A percentile compares a stretch with the other conserved stretches of the same genome.
phyloP scores from a whole-genome alignment of 2,113 vertebrate genomes.

The Urocolius indicus region DNA sequence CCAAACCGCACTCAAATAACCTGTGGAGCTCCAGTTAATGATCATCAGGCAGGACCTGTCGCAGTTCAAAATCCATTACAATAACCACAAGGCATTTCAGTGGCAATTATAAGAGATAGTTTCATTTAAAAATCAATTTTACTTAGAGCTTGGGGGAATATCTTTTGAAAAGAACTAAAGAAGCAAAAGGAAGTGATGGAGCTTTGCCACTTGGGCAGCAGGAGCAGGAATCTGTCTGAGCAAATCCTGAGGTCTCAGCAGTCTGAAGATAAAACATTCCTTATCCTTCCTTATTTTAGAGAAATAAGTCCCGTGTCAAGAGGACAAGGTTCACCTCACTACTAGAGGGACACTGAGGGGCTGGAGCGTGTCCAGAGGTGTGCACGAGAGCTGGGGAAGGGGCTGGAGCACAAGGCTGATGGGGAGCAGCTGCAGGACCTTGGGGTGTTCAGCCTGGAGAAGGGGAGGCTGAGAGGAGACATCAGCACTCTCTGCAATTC shows the following conservation, averaged over 20 bases:
- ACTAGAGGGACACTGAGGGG: no score
- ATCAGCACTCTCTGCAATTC: no score
- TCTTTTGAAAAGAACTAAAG: background rate
- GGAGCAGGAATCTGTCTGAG: background rate
- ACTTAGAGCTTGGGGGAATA: slow-evolving; percentile 27
- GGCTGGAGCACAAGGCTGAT: no score
- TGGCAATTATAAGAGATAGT: slow-evolving; percentile 68
- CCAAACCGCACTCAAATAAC: slow-evolving; percentile 7
- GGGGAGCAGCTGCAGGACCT: no score
- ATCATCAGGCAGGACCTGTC: slow-evolving; percentile 27
- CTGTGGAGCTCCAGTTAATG: background rate
- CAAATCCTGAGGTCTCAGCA: background rate
- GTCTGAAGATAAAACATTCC: background rate
- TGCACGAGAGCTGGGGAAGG: no score
- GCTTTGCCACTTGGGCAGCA: background rate
- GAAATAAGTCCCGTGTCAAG: background rate
- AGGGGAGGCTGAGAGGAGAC: no score
- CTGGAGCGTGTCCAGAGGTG: no score
- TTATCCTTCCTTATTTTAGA: background rate
- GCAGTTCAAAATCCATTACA: slow-evolving; percentile 62
- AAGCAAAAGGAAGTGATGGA: background rate
- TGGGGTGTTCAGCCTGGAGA: no score
- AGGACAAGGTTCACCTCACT: background rate
- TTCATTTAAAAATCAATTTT: slow-evolving; percentile 77
- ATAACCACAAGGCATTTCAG: slow-evolving; percentile 66